Base-by-base conservation (phyloP, 2,113 vertebrate species). In the Leptosomus discolor region DNA sequence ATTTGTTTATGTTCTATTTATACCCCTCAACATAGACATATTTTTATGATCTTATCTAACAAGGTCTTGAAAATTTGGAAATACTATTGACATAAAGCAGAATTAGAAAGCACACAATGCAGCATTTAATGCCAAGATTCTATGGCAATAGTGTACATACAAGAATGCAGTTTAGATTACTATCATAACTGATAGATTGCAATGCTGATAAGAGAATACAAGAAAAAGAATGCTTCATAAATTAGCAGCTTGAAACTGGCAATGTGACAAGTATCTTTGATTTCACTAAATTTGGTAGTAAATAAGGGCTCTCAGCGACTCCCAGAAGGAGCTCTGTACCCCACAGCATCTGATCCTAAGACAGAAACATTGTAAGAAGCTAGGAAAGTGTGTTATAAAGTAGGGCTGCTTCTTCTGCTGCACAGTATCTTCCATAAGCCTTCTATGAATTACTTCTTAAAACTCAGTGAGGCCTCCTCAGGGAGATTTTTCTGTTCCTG, bases 361-460 rank as follows among this genome's bases (percentile, higher is more conserved):
- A 48, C 85, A 92, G 61, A 87, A 87, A 51, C 30, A 53, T 1
- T 39, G 34, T 50, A 56, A 76, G 39, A 79, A 91, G 34, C 81
- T 63, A 68, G 37, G 29, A 64, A 80, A 77, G 15, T 26, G 7
- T 45, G 14, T 63, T 80, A 60, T 43, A 90, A 77, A 86, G 36
- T 34, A 89, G 23, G 24, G 10, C 56, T 80, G 50, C 30, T 90
- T 83, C 53, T 82, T 41, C 46, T 58, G 21, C 80, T 90, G 63
- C 50, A 58, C 83, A 46, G 6, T 61, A 37, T 78, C 70, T 90
- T 96, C 56, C 53, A 36, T 71, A 37, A 77, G 48, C 71, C 22
- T 90, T 58, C 84, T 37, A 85, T 41, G n/a, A 95, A 89, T 91
- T 93, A 67, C 73, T 94, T 91, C 76, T 93, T 89, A 77, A 90